Conservation (phyloP, 2,888 invertebrate genomes). For the Trichopoda pennipes region DNA sequence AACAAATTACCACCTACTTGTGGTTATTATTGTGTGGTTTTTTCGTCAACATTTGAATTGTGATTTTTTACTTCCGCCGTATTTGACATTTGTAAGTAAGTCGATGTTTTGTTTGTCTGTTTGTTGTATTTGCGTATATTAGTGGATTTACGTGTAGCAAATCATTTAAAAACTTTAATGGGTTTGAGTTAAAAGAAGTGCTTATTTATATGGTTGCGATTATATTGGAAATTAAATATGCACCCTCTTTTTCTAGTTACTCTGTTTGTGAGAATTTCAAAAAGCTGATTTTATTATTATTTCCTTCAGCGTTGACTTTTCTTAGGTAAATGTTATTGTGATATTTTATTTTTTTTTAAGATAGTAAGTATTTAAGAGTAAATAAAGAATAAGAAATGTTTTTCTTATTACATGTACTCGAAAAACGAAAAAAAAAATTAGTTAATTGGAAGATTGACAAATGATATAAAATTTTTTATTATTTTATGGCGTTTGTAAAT, state of each 20-base stretch:
- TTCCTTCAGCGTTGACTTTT: conserved; percentile 50
- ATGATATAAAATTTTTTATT: no score
- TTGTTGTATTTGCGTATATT: conserved; percentile 52
- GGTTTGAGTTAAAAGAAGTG: conserved; percentile 53
- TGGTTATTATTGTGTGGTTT: conserved; percentile 26
- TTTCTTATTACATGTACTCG: neutral
- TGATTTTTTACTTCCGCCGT: conserved; percentile 63
- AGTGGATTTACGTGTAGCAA: conserved; percentile 69
- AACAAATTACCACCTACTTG: conserved; percentile 71
- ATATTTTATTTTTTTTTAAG: conserved; percentile 24
- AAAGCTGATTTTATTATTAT: conserved; percentile 45
- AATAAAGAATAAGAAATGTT: conserved; percentile 8
- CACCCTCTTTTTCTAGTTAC: conserved; percentile 53
- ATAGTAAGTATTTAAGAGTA: conserved; percentile 14
- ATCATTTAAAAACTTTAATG: conserved; percentile 64
- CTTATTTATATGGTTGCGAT: conserved; percentile 6
- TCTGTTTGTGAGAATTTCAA: conserved; percentile 45
- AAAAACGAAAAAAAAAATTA: neutral
- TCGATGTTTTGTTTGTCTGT: conserved; percentile 39
- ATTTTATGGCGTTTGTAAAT: no score
- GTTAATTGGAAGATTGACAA: neutral
- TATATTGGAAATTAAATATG: conserved; percentile 64
- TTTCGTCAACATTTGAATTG: conserved; percentile 61
- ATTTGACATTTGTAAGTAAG: conserved; percentile 65
- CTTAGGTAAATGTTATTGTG: conserved; percentile 58